Evolutionary conservation across 2,113 vertebrate genomes (phyloP).

Genomic region (Apteryx mantelli): DNA sequence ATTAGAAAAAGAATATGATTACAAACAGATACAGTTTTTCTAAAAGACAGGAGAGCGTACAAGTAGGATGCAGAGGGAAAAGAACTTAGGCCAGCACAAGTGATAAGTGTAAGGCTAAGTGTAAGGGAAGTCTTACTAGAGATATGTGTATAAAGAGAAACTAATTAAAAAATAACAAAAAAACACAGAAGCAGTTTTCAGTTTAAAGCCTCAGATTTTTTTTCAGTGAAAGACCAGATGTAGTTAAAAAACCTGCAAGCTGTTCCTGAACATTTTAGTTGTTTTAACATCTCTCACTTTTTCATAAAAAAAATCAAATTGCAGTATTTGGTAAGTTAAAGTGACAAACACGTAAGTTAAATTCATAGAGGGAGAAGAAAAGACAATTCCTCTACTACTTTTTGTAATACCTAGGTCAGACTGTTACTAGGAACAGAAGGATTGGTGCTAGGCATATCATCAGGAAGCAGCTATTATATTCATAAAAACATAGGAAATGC

Average conservation of each 20-base stretch:
- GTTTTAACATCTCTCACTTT: not conserved
- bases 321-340: not conserved
- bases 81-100: not conserved
- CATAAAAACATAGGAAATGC: not conserved
- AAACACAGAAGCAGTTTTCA: not conserved
- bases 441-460: not conserved
- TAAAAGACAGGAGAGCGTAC: not conserved
- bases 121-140: not conserved
- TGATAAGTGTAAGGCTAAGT: not conserved
- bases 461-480: not conserved
- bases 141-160: not conserved
- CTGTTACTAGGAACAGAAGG: not conserved
- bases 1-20: not conserved
- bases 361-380: not conserved
- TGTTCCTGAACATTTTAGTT: not conserved
- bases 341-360: not conserved
- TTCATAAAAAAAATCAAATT: not conserved
- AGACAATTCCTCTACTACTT: not conserved
- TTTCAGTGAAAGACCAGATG: not conserved
- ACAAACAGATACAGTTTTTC: not conserved
- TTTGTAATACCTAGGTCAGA: not conserved
- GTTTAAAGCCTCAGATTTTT: not conserved
- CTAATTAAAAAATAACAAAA: too few relatives aligned
- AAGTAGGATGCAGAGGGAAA: not conserved
- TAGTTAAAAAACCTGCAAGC: not conserved